A percentile compares a stretch with the other conserved stretches of the same genome.
Conservation (phyloP, 2,797 vertebrate genomes). For the Sebastes aleutianus region DNA sequence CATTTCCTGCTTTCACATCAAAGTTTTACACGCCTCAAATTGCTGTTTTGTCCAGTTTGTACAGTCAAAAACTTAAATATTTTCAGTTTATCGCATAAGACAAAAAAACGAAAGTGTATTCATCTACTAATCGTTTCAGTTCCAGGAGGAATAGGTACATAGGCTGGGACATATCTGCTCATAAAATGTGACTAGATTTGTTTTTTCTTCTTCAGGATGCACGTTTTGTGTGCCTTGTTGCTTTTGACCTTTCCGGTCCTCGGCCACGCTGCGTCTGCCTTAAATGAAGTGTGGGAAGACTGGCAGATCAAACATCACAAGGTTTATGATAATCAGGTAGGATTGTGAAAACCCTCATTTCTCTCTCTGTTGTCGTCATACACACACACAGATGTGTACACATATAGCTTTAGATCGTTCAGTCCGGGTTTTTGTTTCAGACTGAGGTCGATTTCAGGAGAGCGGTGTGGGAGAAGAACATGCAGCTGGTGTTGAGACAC, state of each 20-base stretch:
- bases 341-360: not conserved
- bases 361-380: not conserved
- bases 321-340: conserved; percentile 64
- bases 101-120: not conserved
- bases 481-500: conserved; percentile 67
- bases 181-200: not conserved
- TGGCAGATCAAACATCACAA: conserved; percentile 64
- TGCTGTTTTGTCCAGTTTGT: not conserved
- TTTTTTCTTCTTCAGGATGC: conserved; percentile 50
- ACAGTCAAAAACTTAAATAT: not conserved
- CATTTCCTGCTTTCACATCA: not conserved
- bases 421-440: conserved; percentile 49
- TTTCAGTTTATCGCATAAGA: not conserved
- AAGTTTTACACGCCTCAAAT: not conserved
- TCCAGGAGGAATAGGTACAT: not conserved
- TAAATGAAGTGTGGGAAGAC: conserved; percentile 61
- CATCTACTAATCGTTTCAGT: not conserved
- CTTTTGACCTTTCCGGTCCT: conserved; percentile 3
- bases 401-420: not conserved
- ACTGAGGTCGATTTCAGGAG: conserved; percentile 64
- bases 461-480: conserved; percentile 77
- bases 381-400: not conserved
- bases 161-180: not conserved
- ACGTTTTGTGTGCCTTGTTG: not conserved
- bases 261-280: not conserved